Evolutionary conservation across 2,888 invertebrate species (phyloP), one percentile per base, ranked within the genome.

Genomic region (Hoplodrina blanda): DNA sequence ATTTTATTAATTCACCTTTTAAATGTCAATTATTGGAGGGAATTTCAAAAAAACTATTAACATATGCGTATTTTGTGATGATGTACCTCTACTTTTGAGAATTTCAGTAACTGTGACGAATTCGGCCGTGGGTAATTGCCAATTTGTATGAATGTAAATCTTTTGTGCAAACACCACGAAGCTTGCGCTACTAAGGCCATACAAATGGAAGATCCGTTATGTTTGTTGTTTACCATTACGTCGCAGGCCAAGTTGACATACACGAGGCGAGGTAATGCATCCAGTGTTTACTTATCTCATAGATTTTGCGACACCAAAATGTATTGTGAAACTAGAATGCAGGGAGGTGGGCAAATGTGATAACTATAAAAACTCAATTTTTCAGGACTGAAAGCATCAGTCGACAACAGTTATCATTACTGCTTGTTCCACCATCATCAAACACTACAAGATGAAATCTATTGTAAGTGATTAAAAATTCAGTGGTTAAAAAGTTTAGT

Each of bases 201-300:
- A 89, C 91, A 90, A 94, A 92, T 92, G 90, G 85, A 91, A 90
- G 91, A 88, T 89, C 91, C 90, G 91, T 91, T 93, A 92, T 90
- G 87, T 87, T 89, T 94, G 90, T 95, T 92, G 93, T 91, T 93
- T 92, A 86, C 86, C 84, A 89, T 95, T 95, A 94, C 95, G 92
- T 92, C 85, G 90, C 84, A 85, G 87, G 88, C 87, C 82, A 85
- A 91, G 91, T 91, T 93, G 90, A 91, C 94, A 92, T 93, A 93
- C 90, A 90, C 89, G 88, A 89, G 88, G 87, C 91, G 91, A 93
- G 94, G 93, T 94, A 94, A 95, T 94, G 94, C 91, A 93, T 88
- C 88, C 88, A 91, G 88, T 95, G 93, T 95, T 96, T 95, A 93
- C 95, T 91, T 93, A 94, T 95, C 94, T 95, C 94, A 94, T 94